Evolutionary conservation across 2,113 vertebrate genomes (phyloP).

Genomic region (Suncus etruscus): DNA sequence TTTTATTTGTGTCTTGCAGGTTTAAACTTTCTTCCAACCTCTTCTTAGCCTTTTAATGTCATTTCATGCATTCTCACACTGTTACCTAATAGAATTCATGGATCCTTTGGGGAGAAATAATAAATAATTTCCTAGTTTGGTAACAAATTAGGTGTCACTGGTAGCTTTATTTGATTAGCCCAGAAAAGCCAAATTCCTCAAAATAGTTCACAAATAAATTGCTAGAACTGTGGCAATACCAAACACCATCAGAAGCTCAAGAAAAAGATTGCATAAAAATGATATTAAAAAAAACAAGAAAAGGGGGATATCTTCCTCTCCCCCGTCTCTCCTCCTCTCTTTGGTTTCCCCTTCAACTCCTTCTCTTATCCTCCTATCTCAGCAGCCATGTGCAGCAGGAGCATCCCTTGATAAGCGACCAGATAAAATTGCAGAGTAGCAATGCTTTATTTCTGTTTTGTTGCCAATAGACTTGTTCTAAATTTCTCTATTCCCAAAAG

Average conservation of each 20-base stretch:
- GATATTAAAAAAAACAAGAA: slow-evolving; percentile 50
- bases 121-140: slow-evolving; percentile 78
- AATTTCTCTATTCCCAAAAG: neutral
- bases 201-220: slow-evolving; percentile 51
- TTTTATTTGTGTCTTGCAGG: slow-evolving; percentile 1
- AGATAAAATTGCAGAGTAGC: slow-evolving; percentile 65
- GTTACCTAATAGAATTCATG: slow-evolving; percentile 63
- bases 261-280: slow-evolving; percentile 13
- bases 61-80: slow-evolving; percentile 52
- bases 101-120: slow-evolving; percentile 72
- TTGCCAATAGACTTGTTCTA: slow-evolving; percentile 52
- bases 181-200: slow-evolving; percentile 50
- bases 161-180: slow-evolving; percentile 60
- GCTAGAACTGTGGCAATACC: slow-evolving; percentile 48
- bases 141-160: slow-evolving; percentile 75
- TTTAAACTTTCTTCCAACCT: slow-evolving; percentile 28
- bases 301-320: neutral
- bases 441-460: slow-evolving; percentile 73
- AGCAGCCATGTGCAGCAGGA: neutral
- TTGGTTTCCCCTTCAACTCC: neutral
- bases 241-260: neutral
- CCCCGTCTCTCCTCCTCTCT: slow-evolving; percentile 1
- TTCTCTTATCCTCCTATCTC: neutral
- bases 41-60: slow-evolving; percentile 25
- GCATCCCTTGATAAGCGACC: slow-evolving; percentile 19